Percentiles rank a stretch among this genome's conserved stretches.
Conservation (phyloP, 2,888 invertebrate species). For the Drosophila mercatorum region DNA sequence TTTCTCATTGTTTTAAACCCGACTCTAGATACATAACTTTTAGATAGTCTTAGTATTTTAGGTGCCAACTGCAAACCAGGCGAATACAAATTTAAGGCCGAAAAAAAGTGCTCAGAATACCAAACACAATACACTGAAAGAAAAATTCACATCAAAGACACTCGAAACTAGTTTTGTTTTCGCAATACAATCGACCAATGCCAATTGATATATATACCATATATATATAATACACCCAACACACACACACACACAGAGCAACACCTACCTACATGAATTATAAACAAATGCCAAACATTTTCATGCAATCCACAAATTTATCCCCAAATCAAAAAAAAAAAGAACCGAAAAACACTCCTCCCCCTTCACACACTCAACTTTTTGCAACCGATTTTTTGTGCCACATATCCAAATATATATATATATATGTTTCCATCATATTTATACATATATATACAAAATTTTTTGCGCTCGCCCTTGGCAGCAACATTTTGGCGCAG, state of each 20-base stretch:
- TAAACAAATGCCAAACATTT: slow-evolving; percentile 27
- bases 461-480: slow-evolving; percentile 40
- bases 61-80: slow-evolving; percentile 34
- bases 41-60: slow-evolving; percentile 15
- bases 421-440: slow-evolving; percentile 12
- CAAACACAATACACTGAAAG: slow-evolving; percentile 15
- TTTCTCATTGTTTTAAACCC: neutral
- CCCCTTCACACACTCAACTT: slow-evolving; percentile 6
- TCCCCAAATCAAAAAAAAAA: slow-evolving; percentile 6
- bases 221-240: neutral
- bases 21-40: neutral
- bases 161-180: slow-evolving; percentile 48
- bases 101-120: slow-evolving; percentile 14
- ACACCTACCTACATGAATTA: slow-evolving; percentile 17
- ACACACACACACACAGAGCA: slow-evolving; percentile 20
- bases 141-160: slow-evolving; percentile 17
- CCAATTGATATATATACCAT: slow-evolving; percentile 36
- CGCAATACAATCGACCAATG: slow-evolving; percentile 41
- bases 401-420: neutral
- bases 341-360: slow-evolving; percentile 8
- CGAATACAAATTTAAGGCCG: neutral
- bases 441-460: neutral
- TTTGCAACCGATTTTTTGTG: slow-evolving; percentile 30
- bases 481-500: slow-evolving; percentile 57
- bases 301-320: slow-evolving; percentile 60